These are phyloP conservation scores for Tenthredo notha DNA, from an alignment of 2,888 invertebrate species.

Conservation along the genomic window DNA sequence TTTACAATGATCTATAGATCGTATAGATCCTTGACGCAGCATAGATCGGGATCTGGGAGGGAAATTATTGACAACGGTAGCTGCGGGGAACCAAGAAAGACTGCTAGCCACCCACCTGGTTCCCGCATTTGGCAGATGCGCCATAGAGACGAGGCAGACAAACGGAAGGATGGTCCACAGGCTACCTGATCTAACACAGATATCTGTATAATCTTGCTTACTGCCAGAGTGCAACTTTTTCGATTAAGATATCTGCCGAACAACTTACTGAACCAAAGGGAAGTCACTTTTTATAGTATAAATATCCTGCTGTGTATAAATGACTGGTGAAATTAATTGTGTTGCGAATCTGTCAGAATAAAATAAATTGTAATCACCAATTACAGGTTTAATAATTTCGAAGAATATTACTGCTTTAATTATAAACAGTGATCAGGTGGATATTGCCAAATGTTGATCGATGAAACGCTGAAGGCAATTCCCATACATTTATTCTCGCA, in stretches of 20 bases:
- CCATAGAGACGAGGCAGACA: background rate
- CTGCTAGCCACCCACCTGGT: constrained; percentile 48
- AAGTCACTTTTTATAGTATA: background rate
- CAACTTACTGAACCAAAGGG: background rate
- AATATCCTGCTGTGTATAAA: background rate
- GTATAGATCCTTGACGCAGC: constrained; percentile 20
- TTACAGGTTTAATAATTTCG: background rate
- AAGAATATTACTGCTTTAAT: background rate
- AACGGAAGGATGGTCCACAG: constrained; percentile 45
- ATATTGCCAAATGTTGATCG: background rate
- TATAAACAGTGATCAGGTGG: background rate
- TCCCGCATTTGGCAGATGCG: constrained; percentile 51
- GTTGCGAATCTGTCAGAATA: background rate
- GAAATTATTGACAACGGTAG: constrained; percentile 44
- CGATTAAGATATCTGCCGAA: constrained; percentile 28
- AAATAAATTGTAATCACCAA: background rate
- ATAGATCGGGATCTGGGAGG: constrained; percentile 47
- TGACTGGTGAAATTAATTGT: background rate
- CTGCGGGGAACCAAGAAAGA: constrained; percentile 27
- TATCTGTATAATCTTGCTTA: constrained; percentile 41
- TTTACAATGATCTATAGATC: constrained; percentile 51
- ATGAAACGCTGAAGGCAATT: constrained; percentile 5
- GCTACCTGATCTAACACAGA: constrained; percentile 48
- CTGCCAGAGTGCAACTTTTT: background rate
- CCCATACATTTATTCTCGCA: background rate